These are phyloP conservation scores for Acanthacorydalis orientalis DNA, from an alignment of 2,888 invertebrate species.

Conservation along the genomic window DNA sequence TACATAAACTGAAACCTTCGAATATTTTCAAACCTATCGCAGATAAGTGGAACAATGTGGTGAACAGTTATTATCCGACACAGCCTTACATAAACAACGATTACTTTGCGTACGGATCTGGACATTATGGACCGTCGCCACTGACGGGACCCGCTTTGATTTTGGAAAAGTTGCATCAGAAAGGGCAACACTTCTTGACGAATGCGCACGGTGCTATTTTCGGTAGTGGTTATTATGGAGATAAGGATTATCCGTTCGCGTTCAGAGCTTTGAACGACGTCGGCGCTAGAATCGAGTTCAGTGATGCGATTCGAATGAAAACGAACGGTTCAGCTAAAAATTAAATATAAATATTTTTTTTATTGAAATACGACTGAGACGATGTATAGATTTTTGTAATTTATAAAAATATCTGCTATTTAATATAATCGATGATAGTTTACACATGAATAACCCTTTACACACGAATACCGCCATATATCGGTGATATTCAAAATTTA, in stretches of 20 bases:
- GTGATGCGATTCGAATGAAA: not conserved
- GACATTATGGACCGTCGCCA: not conserved
- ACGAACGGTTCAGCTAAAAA: too few species aligned
- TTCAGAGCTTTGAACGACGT: slow-evolving; percentile 1
- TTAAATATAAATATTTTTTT: too few species aligned
- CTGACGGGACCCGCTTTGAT: slow-evolving; percentile 1
- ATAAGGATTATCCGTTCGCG: slow-evolving; percentile 8
- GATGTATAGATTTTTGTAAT: too few species aligned
- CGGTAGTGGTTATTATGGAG: slow-evolving; percentile 5
- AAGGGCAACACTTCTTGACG: slow-evolving; percentile 4
- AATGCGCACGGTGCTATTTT: slow-evolving; percentile 6
- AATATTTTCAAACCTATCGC: slow-evolving; percentile 4
- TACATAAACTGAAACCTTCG: not conserved
- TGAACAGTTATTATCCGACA: not conserved
- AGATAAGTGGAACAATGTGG: slow-evolving; percentile 1
- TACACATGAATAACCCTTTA: too few species aligned
- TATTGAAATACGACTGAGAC: too few species aligned
- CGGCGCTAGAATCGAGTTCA: not conserved
- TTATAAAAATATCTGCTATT: too few species aligned
- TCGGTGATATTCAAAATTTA: too few species aligned
- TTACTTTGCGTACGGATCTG: not conserved
- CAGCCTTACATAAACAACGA: slow-evolving; percentile 3
- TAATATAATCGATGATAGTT: too few species aligned
- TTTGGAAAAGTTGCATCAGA: slow-evolving; percentile 5
- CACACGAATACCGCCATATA: too few species aligned